A percentile compares a stretch with the other conserved stretches of the same genome.
These are phyloP conservation scores for Notocelia uddmanniana DNA, from an alignment of 2,888 invertebrate species.

Conservation along the genomic window DNA sequence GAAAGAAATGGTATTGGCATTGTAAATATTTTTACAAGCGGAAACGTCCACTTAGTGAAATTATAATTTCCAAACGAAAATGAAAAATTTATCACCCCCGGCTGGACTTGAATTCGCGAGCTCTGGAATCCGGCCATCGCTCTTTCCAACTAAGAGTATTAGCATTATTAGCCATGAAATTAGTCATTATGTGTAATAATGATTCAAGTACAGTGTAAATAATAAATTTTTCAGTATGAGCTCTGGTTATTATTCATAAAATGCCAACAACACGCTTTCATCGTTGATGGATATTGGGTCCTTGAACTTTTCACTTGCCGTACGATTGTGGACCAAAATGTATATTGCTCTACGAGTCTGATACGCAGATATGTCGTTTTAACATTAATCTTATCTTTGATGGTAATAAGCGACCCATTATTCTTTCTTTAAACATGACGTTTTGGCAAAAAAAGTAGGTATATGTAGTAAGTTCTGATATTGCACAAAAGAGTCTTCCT, in stretches of 20 bases:
- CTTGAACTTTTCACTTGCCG: slow-evolving; percentile 42
- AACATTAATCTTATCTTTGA: background rate
- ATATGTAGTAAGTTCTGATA: background rate
- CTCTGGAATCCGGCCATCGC: too few species aligned
- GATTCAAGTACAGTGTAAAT: background rate
- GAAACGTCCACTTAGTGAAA: too few species aligned
- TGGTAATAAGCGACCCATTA: background rate
- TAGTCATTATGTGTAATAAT: background rate
- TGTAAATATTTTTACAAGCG: too few species aligned
- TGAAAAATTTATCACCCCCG: too few species aligned
- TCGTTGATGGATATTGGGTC: slow-evolving; percentile 39
- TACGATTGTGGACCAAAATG: background rate
- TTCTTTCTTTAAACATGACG: background rate
- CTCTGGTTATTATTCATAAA: slow-evolving; percentile 39
- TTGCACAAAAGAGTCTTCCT: background rate
- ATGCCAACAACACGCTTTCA: slow-evolving; percentile 38
- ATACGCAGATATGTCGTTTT: background rate
- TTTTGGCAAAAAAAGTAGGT: background rate
- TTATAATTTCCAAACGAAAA: too few species aligned
- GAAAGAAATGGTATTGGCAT: too few species aligned
- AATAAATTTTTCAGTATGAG: slow-evolving; percentile 17
- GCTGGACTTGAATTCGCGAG: too few species aligned
- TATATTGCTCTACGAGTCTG: background rate
- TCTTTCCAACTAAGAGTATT: too few species aligned
- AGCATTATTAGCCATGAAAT: background rate